phyloP scores from a whole-genome alignment of 2,888 invertebrate species.

The Mimachlamys varia region DNA sequence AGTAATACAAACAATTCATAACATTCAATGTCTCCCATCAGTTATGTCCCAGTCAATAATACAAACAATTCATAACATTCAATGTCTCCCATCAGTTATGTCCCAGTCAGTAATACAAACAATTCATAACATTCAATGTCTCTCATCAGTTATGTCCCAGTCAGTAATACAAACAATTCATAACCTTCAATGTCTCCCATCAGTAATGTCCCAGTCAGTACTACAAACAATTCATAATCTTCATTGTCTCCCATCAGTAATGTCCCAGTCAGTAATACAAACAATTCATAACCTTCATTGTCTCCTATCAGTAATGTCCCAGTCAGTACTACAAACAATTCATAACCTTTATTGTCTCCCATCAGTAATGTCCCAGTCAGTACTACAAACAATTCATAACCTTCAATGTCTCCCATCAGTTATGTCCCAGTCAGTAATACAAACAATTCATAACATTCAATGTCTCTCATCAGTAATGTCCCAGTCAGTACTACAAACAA shows the following conservation, averaged over 20 bases:
- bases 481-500: conserved; percentile 58
- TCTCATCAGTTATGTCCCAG: conserved; percentile 77
- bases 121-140: conserved; percentile 82
- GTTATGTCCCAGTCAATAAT: conserved; percentile 63
- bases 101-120: conserved; percentile 59
- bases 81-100: conserved; percentile 83
- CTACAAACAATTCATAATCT: conserved; percentile 82
- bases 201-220: conserved; percentile 64
- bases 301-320: conserved; percentile 81
- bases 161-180: conserved; percentile 50
- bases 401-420: conserved; percentile 84
- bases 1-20: conserved; percentile 39
- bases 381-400: neutral
- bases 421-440: conserved; percentile 62
- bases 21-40: conserved; percentile 84
- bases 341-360: conserved; percentile 84
- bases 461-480: conserved; percentile 82
- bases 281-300: conserved; percentile 84
- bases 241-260: conserved; percentile 84
- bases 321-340: conserved; percentile 56
- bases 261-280: conserved; percentile 60
- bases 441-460: neutral
- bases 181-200: conserved; percentile 84
- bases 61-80: neutral
- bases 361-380: conserved; percentile 66